These are phyloP conservation scores for Drosophila rubida DNA, from an alignment of 2,888 invertebrate genomes.

Conservation along the genomic window DNA sequence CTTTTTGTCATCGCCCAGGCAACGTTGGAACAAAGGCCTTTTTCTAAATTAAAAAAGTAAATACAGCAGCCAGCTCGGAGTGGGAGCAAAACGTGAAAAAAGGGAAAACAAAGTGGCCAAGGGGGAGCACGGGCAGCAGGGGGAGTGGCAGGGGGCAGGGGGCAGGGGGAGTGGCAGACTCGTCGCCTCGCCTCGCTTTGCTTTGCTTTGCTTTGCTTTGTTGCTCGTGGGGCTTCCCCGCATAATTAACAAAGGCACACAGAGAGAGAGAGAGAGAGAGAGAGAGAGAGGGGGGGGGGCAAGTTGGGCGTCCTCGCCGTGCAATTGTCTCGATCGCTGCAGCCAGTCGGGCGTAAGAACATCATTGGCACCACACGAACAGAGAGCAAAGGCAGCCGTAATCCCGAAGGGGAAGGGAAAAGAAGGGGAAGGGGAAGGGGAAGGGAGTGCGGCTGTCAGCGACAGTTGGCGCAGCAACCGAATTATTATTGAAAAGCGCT, in stretches of 20 bases:
- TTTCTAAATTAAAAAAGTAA: constrained; percentile 50
- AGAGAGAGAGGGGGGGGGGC: too few species aligned
- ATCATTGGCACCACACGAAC: constrained; percentile 48
- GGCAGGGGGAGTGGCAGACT: constrained; percentile 2
- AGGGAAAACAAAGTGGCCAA: constrained; percentile 39
- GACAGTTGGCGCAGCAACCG: constrained; percentile 36
- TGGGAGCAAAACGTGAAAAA: constrained; percentile 4
- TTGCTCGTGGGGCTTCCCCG: constrained; percentile 60
- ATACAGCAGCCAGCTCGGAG: constrained; percentile 8
- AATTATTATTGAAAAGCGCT: constrained; percentile 49
- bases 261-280: too few species aligned
- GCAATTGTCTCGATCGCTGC: constrained; percentile 47
- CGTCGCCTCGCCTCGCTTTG: neutral
- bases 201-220: constrained; percentile 18
- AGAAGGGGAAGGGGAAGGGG: neutral
- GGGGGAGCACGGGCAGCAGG: neutral
- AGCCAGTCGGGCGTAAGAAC: constrained; percentile 45
- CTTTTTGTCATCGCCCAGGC: constrained; percentile 68
- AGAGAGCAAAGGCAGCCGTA: neutral
- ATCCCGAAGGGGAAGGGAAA: neutral
- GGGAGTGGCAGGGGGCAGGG: too few species aligned
- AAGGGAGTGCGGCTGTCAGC: constrained; percentile 37
- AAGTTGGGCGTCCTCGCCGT: too few species aligned
- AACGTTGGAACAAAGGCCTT: constrained; percentile 43
- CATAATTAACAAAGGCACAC: constrained; percentile 62